A percentile compares a stretch with the other conserved stretches of the same genome.
These are phyloP conservation scores for Nomada fucata DNA, from an alignment of 2,888 invertebrate genomes.

Conservation along the genomic window DNA sequence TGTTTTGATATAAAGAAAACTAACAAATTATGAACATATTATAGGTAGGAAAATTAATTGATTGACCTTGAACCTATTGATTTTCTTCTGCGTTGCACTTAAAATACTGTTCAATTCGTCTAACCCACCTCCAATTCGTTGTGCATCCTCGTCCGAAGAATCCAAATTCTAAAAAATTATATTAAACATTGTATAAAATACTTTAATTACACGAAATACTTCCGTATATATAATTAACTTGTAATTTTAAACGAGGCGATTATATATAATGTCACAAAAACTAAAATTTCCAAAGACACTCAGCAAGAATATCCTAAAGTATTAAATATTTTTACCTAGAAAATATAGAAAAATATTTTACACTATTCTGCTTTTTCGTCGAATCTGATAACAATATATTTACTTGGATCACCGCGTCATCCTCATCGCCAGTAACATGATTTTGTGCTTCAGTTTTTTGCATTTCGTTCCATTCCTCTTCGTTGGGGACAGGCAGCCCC, in stretches of 20 bases:
- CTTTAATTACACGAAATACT: not conserved
- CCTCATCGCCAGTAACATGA: constrained; percentile 33
- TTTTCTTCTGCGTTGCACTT: constrained; percentile 92
- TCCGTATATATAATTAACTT: not conserved
- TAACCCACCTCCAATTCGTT: constrained; percentile 89
- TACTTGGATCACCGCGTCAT: constrained; percentile 55
- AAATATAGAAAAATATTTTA: not conserved
- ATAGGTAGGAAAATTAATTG: constrained; percentile 1
- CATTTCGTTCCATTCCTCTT: constrained; percentile 86
- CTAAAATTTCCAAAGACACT: not conserved
- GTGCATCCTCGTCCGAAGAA: constrained; percentile 87
- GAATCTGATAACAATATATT: constrained; percentile 69
- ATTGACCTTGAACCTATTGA: constrained; percentile 92
- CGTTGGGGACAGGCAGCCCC: constrained; percentile 89
- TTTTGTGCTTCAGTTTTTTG: constrained; percentile 49
- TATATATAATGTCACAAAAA: not conserved
- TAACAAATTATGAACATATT: not conserved
- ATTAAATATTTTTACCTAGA: not conserved
- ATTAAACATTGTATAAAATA: constrained; percentile 25
- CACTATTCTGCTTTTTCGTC: not conserved
- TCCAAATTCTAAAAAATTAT: constrained; percentile 86
- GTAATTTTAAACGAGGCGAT: not conserved
- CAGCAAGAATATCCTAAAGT: no score
- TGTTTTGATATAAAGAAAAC: constrained; percentile 3
- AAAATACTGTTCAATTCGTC: constrained; percentile 93